These are phyloP conservation scores for Sciaenops ocellatus DNA, from an alignment of 2,797 vertebrate genomes.

Conservation along the genomic window DNA sequence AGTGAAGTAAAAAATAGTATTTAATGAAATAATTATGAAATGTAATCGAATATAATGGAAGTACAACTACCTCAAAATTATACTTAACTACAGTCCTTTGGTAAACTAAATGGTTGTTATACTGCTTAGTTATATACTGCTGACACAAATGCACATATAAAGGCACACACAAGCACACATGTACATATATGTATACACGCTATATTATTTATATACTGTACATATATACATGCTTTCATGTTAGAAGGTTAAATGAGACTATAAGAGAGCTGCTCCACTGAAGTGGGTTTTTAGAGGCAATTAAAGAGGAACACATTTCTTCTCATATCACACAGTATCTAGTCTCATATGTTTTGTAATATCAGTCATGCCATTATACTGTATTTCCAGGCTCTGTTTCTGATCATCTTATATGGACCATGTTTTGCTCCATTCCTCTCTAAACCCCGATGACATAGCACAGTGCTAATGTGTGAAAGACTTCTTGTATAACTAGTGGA, in stretches of 20 bases:
- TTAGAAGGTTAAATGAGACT: background rate
- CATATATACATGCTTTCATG: background rate
- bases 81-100: background rate
- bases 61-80: background rate
- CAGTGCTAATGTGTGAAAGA: conserved; percentile 61
- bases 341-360: background rate
- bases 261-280: background rate
- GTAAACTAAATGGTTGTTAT: too few species aligned
- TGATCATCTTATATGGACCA: conserved; percentile 9
- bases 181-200: too few species aligned
- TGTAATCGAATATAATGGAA: background rate
- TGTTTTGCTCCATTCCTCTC: conserved; percentile 26
- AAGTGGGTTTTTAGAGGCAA: background rate
- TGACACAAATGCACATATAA: background rate
- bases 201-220: too few species aligned
- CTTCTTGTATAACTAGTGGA: conserved; percentile 67
- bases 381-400: conserved; percentile 1
- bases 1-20: background rate
- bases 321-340: background rate
- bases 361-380: background rate
- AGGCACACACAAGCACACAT: background rate
- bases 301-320: background rate
- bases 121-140: too few species aligned
- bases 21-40: background rate
- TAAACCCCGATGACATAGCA: conserved; percentile 55